phyloP scores from a whole-genome alignment of 2,888 invertebrate genomes.

The Malthinus seriepunctatus region DNA sequence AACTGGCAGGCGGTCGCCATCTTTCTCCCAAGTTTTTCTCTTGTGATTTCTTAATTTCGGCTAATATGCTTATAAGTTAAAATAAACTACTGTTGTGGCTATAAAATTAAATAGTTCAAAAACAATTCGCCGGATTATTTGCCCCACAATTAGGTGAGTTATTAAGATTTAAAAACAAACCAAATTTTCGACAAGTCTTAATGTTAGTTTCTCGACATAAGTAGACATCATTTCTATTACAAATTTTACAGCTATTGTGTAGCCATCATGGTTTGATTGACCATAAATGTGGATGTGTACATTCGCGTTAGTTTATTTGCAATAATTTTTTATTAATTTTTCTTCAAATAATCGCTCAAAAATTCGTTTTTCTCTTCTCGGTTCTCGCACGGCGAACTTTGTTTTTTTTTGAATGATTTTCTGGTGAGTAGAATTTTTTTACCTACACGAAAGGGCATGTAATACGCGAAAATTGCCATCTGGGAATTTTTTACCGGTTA shows the following conservation, averaged over 20 bases:
- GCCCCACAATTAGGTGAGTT: constrained; percentile 34
- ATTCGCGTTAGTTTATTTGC: constrained; percentile 1
- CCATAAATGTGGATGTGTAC: constrained; percentile 23
- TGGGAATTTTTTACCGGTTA: too few species aligned
- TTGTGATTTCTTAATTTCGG: constrained; percentile 43
- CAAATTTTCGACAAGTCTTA: constrained; percentile 14
- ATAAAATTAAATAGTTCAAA: constrained; percentile 25
- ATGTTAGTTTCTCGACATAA: constrained; percentile 23
- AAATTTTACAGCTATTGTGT: constrained; percentile 45
- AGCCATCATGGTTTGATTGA: constrained; percentile 42
- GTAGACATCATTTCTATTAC: constrained; percentile 41
- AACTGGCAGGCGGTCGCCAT: constrained; percentile 61
- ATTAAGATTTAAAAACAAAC: not conserved
- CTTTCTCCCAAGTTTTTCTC: constrained; percentile 61
- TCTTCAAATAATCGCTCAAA: not conserved
- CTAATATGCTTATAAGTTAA: constrained; percentile 42
- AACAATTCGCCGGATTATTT: constrained; percentile 28
- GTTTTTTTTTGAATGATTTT: not conserved
- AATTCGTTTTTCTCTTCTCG: not conserved
- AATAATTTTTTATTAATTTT: not conserved
- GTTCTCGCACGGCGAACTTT: not conserved
- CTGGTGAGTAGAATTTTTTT: too few species aligned
- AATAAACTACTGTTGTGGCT: constrained; percentile 39
- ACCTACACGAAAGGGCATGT: too few species aligned
- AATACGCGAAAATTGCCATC: too few species aligned